Evolutionary conservation across 2,888 invertebrate genomes (phyloP), one percentile per base, ranked within the genome.

Genomic region (Drosophila neoperkinsi): DNA sequence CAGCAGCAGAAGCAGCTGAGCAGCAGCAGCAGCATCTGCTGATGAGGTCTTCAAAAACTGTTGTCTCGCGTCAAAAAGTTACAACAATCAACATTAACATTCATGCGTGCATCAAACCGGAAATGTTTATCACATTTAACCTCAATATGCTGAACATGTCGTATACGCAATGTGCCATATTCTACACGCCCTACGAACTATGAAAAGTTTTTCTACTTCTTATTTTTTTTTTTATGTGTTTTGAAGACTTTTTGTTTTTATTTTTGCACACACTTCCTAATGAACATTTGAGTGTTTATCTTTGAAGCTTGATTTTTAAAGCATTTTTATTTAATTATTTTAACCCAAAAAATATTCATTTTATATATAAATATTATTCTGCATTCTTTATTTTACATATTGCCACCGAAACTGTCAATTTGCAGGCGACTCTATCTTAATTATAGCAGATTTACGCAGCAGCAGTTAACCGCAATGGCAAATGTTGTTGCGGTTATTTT

Each of bases 51-150:
- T 73, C 68, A 49, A 69, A 79, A 79, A 71, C 81, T 79, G 81
- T 65, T 70, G 71, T 65, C 74, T 74, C 71, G 61, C 81, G 77
- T 83, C 82, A 66, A 82, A 83, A 85, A 88, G 77, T 88, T 86
- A 74, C 72, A 69, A 75, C 81, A 82, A 81, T 83, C 74, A 78
- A 59, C 83, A 89, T 86, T 81, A 84, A 86, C 79, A 88, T 88
- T 82, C 82, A 81, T 77, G 89, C 81, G 74, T 81, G 84, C 81
- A 77, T 69, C 71, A 76, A 76, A 69, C 70, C 80, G 80, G 76
- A 87, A 87, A 89, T 82, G 83, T 78, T 83, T 84, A 83, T 78
- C 77, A 79, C 68, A 78, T 78, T 82, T 80, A 87, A 78, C 81
- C 79, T 51, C 72, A 78, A 74, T 73, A 61, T 78, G 81, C 60